These are phyloP conservation scores for Ammodytes dubius DNA, from an alignment of 2,113 vertebrate genomes.

Conservation along the genomic window DNA sequence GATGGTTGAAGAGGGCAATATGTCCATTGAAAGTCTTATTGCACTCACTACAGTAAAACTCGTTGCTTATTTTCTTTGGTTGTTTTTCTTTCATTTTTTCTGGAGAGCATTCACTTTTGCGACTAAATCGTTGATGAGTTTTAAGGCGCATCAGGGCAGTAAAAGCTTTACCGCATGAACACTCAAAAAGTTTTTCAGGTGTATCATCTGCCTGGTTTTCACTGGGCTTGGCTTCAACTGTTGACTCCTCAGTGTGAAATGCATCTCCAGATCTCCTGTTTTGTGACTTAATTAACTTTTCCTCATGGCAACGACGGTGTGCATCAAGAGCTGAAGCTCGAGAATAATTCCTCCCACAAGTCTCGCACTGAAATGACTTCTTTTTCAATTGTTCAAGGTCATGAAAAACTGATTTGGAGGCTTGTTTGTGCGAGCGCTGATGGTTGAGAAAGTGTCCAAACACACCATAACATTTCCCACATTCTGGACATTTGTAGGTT, in stretches of 20 bases:
- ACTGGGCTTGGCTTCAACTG: slow-evolving; percentile 32
- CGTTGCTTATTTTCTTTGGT: slow-evolving; percentile 61
- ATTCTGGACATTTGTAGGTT: slow-evolving; percentile 80
- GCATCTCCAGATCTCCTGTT: slow-evolving; percentile 58
- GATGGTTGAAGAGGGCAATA: slow-evolving; percentile 79
- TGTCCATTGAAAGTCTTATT: slow-evolving; percentile 75
- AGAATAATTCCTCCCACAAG: slow-evolving; percentile 85
- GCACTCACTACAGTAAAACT: slow-evolving; percentile 82
- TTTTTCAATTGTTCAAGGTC: slow-evolving; percentile 84
- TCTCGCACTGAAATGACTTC: slow-evolving; percentile 84
- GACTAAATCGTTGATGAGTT: slow-evolving; percentile 83
- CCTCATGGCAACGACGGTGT: slow-evolving; percentile 85
- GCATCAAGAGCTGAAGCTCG: slow-evolving; percentile 87
- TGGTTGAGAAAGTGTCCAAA: slow-evolving; percentile 85
- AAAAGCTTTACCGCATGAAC: slow-evolving; percentile 82
- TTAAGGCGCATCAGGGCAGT: slow-evolving; percentile 73
- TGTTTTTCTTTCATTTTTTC: slow-evolving; percentile 70
- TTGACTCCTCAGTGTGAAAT: slow-evolving; percentile 25
- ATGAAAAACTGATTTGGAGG: slow-evolving; percentile 84
- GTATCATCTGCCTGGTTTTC: slow-evolving; percentile 35
- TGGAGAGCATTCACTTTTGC: slow-evolving; percentile 69
- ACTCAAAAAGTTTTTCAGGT: slow-evolving; percentile 71
- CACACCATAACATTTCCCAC: slow-evolving; percentile 80
- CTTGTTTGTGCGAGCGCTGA: slow-evolving; percentile 81
- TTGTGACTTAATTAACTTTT: slow-evolving; percentile 82